Evolutionary conservation across 2,888 invertebrate genomes (phyloP), one percentile per base, ranked within the genome.

Genomic region (Tinea semifulvella): DNA sequence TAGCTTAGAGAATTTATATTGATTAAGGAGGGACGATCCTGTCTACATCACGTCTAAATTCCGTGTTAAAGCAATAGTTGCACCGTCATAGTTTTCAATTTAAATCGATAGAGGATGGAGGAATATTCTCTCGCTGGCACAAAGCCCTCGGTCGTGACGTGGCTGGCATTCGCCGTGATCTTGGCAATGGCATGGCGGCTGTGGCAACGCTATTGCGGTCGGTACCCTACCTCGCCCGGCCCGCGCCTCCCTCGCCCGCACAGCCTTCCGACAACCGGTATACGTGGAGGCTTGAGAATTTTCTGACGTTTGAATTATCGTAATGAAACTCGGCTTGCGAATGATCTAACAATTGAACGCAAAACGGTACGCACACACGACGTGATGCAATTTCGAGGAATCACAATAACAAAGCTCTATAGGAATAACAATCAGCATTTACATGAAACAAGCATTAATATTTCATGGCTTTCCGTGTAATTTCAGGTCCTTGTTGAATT

Each of bases 101-200:
- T 61, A 63, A 40, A 22, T 40, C 40, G 22, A 40, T n/a, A n/a
- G 20, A 14, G 31, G 36, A 17, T 36, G 16, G 36, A 14, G 17
- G 55, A 70, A 62, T 65, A 68, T 70, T 69, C 66, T 65, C 69
- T 65, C 68, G 70, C 45, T 46, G 67, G 66, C 65, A 69, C 68
- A 68, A 71, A 70, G 75, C 72, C 69, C 71, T 69, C 59, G 63
- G 53, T 75, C 75, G 79, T 79, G 79, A 80, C 79, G 77, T 75
- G 79, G 74, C 76, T 76, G 79, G 77, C 79, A 79, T 40, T 79
- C 76, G 77, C 73, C 84, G 76, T 84, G 84, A 84, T 84, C 84
- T 84, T 84, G 84, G 83, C 83, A 83, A 77, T 83, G 82, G 54
- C 50, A 28, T 27, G 18, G 68, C 69, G 66, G 71, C 65, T 66